These are phyloP conservation scores for Malurus melanocephalus DNA, from an alignment of 2,113 vertebrate species.

Conservation along the genomic window DNA sequence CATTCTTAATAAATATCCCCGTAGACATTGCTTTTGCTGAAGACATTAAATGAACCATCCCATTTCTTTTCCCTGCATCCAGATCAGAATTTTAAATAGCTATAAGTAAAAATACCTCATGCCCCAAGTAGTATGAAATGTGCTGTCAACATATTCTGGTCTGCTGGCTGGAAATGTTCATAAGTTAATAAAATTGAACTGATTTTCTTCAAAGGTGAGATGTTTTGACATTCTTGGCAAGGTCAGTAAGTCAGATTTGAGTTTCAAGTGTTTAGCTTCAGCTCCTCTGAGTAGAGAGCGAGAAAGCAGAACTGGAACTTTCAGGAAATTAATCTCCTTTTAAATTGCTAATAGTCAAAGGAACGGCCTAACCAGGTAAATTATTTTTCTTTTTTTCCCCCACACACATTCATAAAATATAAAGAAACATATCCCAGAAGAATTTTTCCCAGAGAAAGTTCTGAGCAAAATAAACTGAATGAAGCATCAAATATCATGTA, in stretches of 20 bases:
- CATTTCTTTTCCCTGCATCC: not conserved
- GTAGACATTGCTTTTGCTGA: not conserved
- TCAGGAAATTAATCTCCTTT: not conserved
- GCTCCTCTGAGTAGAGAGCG: not conserved
- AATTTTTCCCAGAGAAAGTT: not conserved
- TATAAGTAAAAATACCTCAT: not conserved
- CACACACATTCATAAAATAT: not conserved
- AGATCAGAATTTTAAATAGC: not conserved
- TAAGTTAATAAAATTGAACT: not conserved
- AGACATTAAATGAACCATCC: not conserved
- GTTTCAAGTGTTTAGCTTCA: not conserved
- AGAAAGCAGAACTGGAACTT: not conserved
- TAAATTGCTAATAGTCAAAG: not conserved
- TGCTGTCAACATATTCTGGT: not conserved
- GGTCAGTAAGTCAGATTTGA: not conserved
- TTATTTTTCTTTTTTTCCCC: not conserved
- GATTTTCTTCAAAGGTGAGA: conserved; percentile 9
- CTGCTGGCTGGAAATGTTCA: not conserved
- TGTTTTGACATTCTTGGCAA: conserved; percentile 1
- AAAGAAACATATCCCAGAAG: not conserved
- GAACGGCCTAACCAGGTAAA: not conserved
- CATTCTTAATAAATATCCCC: not conserved
- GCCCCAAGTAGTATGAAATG: not conserved
- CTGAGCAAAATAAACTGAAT: not conserved
- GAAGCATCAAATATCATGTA: not conserved